These are phyloP conservation scores for Caenorhabditis virilis DNA, from an alignment of 2,888 invertebrate species.

Conservation along the genomic window DNA sequence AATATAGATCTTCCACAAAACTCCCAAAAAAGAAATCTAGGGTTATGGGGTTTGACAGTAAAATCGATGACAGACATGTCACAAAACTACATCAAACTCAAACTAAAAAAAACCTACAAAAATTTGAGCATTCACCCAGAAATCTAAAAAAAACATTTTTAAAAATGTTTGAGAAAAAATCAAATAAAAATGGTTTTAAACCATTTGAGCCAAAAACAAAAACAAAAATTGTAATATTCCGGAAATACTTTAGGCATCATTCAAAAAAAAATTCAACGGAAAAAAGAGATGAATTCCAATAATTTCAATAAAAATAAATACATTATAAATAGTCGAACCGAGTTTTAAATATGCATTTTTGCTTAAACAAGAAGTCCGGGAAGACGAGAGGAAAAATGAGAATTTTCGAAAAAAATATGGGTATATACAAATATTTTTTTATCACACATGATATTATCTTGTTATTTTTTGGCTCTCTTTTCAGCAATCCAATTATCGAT, in stretches of 20 bases:
- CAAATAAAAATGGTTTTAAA: neutral
- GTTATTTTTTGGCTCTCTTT: slow-evolving; percentile 20
- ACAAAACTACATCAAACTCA: slow-evolving; percentile 3
- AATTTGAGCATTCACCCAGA: slow-evolving; percentile 13
- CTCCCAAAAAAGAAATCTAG: too few species aligned
- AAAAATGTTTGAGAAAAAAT: neutral
- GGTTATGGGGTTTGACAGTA: too few species aligned
- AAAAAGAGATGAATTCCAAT: neutral
- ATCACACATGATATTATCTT: too few species aligned
- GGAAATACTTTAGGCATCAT: too few species aligned
- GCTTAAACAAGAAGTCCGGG: too few species aligned
- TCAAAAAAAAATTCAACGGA: neutral
- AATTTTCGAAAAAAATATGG: too few species aligned
- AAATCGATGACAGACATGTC: neutral
- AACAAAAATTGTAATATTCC: neutral
- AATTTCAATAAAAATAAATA: neutral
- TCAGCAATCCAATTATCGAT: slow-evolving; percentile 52
- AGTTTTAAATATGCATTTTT: too few species aligned
- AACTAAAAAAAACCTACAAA: slow-evolving; percentile 13
- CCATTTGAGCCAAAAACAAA: neutral
- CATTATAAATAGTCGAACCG: too few species aligned
- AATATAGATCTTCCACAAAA: too few species aligned
- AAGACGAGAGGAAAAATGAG: too few species aligned
- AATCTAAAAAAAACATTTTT: neutral
- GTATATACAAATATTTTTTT: too few species aligned